phyloP scores from a whole-genome alignment of 2,888 invertebrate species.

The Eremobia ochroleuca region DNA sequence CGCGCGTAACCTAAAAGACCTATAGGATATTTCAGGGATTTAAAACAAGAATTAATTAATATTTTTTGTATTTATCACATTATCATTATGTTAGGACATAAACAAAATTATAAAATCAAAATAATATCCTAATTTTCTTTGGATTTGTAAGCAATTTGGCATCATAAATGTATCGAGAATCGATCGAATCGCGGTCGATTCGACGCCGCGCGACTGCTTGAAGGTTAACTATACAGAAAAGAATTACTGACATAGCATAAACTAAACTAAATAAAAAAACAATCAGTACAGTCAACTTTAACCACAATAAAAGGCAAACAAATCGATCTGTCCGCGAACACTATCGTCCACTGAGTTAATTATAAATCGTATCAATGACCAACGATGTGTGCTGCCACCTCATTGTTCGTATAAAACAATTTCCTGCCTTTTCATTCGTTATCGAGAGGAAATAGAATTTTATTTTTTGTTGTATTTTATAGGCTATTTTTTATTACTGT shows the following conservation, averaged over 20 bases:
- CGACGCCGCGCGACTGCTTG: too few species aligned
- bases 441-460: slow-evolving; percentile 25
- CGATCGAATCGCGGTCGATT: too few species aligned
- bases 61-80: too few species aligned
- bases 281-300: neutral
- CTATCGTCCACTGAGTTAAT: slow-evolving; percentile 37
- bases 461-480: neutral
- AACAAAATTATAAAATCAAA: too few species aligned
- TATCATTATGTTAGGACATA: too few species aligned
- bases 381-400: slow-evolving; percentile 23
- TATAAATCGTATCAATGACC: slow-evolving; percentile 32
- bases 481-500: neutral
- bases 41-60: too few species aligned
- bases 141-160: too few species aligned
- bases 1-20: too few species aligned
- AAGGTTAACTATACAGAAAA: neutral
- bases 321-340: slow-evolving; percentile 3
- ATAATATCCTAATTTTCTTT: too few species aligned
- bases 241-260: neutral
- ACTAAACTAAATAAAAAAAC: slow-evolving; percentile 13
- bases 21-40: too few species aligned
- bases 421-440: slow-evolving; percentile 1
- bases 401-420: slow-evolving; percentile 22
- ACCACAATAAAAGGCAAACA: slow-evolving; percentile 1
- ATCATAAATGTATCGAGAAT: too few species aligned